phyloP scores from a whole-genome alignment of 2,113 vertebrate genomes.

The Myxocyprinus asiaticus region DNA sequence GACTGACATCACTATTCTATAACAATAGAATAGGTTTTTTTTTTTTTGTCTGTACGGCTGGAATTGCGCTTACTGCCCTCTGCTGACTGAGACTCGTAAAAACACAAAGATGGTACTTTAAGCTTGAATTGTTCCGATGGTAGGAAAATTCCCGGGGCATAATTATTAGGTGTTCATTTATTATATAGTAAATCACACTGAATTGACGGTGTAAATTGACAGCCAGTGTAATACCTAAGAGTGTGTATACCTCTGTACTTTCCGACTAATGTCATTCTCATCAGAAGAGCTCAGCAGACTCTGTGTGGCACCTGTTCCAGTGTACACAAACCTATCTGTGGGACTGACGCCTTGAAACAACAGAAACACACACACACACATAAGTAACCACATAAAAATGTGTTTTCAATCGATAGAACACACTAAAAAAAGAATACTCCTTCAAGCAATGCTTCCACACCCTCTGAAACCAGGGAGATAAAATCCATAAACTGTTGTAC shows the following conservation, averaged over 20 bases:
- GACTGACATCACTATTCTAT: no score
- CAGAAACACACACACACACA: slow-evolving; percentile 28
- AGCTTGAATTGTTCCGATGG: no score
- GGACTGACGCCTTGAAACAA: slow-evolving; percentile 47
- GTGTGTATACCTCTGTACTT: neutral
- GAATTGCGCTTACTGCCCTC: no score
- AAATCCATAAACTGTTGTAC: neutral
- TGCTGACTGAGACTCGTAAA: no score
- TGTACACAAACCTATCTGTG: slow-evolving; percentile 53
- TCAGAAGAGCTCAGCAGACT: slow-evolving; percentile 33
- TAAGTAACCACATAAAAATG: neutral
- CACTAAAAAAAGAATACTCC: neutral
- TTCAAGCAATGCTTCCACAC: neutral
- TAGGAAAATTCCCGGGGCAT: no score
- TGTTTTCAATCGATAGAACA: neutral
- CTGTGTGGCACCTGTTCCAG: slow-evolving; percentile 28
- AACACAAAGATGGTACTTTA: no score
- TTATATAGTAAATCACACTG: no score
- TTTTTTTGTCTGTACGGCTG: no score
- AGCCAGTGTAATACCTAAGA: neutral
- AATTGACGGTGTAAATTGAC: neutral
- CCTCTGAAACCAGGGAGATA: neutral
- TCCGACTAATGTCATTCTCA: neutral
- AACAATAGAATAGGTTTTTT: no score
- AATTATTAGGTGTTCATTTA: no score